Base-by-base conservation (phyloP, 1,140 invertebrate genomes). In the Ptiloglossa arizonensis region DNA sequence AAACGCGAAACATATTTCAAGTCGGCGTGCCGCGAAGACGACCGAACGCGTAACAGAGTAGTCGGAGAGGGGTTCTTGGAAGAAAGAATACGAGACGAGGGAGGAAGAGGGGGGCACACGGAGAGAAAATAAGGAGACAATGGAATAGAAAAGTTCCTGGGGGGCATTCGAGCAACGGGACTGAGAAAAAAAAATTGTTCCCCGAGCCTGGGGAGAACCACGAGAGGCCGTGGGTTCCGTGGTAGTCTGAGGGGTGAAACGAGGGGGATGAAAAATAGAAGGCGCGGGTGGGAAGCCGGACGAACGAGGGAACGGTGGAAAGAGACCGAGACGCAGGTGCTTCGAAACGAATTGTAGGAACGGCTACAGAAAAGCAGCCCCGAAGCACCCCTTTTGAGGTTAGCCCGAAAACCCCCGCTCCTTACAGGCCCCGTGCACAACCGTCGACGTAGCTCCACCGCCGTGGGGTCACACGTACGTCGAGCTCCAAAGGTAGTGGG, bases 301-400 rank as follows among this genome's bases (percentile, higher is more conserved):
- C 1, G 22, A 56, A 22, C 24, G 44, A 6, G 41, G 32, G 41
- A 8, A 15, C 5, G 32, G 59, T 22, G 44, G 19, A 24, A 2
- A 56, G 17, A 54, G n/a, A 32, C n/a, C 24, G 41, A 35, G 41
- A 22, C 24, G 24, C 22, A 52, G 64, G 29, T 52, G 64, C 4
- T 4, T 59, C 19, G 54, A 32, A 44, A 60, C 57, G 69, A 71
- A 62, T 71, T 19, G 46, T 38, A 59, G 64, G 9, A 69, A 75
- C 24, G 13, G 27, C 11, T 50, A 17, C 44, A 24, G 29, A 67
- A 59, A 68, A 67, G 46, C 59, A 27, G n/a, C n/a, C n/a, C 27
- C 13, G 64, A 59, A 75, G 73, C 44, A 29, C 22, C 64, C 24
- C 54, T 75, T 69, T 75, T 69, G 73, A 75, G 52, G 64, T 69